phyloP scores from a whole-genome alignment of 2,797 vertebrate species.

The Diglossa cyanea region DNA sequence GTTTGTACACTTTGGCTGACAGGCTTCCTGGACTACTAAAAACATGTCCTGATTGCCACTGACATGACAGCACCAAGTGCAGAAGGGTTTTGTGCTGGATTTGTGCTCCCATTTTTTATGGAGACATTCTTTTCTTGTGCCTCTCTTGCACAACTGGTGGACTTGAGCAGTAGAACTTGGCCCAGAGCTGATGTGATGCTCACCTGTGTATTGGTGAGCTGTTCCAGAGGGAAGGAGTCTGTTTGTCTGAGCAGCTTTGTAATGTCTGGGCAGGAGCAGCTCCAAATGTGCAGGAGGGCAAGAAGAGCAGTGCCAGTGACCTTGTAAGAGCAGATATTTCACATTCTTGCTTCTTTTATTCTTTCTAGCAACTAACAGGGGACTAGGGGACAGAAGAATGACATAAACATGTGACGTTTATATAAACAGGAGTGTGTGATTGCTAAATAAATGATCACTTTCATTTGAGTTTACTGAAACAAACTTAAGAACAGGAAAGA shows the following conservation, averaged over 20 bases:
- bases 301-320: background rate
- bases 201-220: background rate
- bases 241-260: background rate
- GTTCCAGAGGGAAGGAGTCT: background rate
- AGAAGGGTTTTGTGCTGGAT: background rate
- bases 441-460: background rate
- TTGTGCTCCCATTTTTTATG: background rate
- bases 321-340: background rate
- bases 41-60: background rate
- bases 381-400: background rate
- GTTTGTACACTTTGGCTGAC: background rate
- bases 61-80: fast-evolving
- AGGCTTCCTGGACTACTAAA: background rate
- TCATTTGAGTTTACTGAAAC: background rate
- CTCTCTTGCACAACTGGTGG: background rate
- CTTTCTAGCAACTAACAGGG: background rate
- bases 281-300: background rate
- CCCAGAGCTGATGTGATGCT: background rate
- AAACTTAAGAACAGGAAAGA: background rate
- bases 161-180: background rate
- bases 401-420: background rate
- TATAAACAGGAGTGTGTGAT: background rate
- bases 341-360: background rate
- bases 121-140: background rate
- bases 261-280: background rate